These are phyloP conservation scores for Eufriesea mexicana DNA, from an alignment of 1,140 invertebrate species.

Conservation along the genomic window DNA sequence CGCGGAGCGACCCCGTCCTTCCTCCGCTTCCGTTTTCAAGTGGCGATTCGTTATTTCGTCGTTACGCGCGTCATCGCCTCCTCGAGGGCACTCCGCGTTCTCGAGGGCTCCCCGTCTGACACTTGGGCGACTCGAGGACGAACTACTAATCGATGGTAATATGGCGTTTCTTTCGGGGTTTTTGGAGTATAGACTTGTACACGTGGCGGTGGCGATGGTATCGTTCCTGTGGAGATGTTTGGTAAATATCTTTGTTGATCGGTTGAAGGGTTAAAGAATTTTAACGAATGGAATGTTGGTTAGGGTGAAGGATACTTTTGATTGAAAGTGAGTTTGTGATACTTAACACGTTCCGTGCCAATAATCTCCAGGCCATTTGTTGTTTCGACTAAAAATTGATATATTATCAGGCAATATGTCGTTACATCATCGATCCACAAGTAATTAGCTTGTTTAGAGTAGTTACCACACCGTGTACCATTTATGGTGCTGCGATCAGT, in stretches of 20 bases:
- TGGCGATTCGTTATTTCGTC: constrained; percentile 49
- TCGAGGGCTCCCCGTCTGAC: neutral
- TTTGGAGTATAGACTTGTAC: too few species aligned
- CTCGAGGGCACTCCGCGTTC: constrained; percentile 43
- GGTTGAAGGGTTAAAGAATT: neutral
- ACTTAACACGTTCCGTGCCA: too few species aligned
- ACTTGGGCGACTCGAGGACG: neutral
- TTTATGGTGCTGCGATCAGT: too few species aligned
- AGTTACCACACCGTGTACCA: too few species aligned
- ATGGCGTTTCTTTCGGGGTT: neutral
- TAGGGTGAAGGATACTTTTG: too few species aligned
- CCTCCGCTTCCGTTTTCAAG: constrained; percentile 49
- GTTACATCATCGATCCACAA: too few species aligned
- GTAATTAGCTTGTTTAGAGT: too few species aligned
- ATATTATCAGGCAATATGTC: too few species aligned
- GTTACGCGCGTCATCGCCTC: constrained; percentile 40
- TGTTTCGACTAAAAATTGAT: too few species aligned
- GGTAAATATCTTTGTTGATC: neutral
- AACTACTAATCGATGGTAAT: constrained; percentile 22
- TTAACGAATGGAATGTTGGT: neutral
- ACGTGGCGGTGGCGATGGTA: too few species aligned
- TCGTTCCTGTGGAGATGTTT: neutral
- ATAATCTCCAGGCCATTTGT: too few species aligned
- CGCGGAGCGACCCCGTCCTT: constrained; percentile 45
- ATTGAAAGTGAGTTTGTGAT: too few species aligned